Percentiles rank a stretch among this genome's conserved stretches.
phyloP scores from a whole-genome alignment of 2,113 vertebrate genomes.

The Opisthocomus hoazin region DNA sequence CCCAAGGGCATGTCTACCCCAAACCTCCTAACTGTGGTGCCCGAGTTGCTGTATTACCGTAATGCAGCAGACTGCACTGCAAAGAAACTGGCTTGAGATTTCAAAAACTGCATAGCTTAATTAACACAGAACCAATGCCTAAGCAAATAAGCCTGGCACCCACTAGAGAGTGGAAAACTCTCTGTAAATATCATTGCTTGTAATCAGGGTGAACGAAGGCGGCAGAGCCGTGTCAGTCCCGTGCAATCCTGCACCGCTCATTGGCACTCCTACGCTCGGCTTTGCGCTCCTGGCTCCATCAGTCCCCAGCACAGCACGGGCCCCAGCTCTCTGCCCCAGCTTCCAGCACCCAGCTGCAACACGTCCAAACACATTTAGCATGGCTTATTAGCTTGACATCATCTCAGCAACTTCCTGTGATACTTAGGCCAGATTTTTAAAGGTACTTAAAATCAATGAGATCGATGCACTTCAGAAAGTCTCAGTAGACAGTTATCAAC shows the following conservation, averaged over 20 bases:
- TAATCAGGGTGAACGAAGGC: background rate
- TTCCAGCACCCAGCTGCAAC: background rate
- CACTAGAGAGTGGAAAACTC: background rate
- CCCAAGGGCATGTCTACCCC: background rate
- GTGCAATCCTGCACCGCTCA: background rate
- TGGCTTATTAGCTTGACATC: background rate
- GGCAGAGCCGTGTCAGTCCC: background rate
- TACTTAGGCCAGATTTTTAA: background rate
- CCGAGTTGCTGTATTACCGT: no score
- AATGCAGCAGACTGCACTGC: background rate
- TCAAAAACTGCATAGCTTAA: background rate
- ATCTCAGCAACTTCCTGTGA: background rate
- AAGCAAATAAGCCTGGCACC: background rate
- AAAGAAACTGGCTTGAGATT: background rate
- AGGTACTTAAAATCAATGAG: background rate
- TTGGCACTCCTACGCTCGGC: accelerated
- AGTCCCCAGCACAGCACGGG: background rate
- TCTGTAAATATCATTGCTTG: background rate
- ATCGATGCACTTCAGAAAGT: background rate
- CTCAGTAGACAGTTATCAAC: background rate
- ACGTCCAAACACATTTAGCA: background rate
- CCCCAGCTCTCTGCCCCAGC: background rate
- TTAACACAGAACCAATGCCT: background rate
- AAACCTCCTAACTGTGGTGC: background rate
- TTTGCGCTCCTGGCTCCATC: background rate